Evolutionary conservation across 2,113 vertebrate genomes (phyloP).

Genomic region (Chelonoidis abingdonii): DNA sequence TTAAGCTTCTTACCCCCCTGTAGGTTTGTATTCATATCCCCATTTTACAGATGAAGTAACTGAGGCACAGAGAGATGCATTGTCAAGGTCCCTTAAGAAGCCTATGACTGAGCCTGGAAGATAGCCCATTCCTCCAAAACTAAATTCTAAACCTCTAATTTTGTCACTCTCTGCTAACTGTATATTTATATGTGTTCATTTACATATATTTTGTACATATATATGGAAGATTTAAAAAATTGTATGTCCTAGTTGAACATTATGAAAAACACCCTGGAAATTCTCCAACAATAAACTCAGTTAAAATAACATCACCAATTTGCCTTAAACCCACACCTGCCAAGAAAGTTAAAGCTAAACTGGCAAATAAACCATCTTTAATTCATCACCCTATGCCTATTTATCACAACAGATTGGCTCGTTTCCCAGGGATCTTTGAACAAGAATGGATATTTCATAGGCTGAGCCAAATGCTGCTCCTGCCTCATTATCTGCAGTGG

Average conservation of each 20-base stretch:
- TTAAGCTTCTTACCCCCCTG: neutral
- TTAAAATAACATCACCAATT: neutral
- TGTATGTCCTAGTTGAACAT: neutral
- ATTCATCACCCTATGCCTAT: neutral
- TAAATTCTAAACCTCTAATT: neutral
- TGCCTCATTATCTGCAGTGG: neutral
- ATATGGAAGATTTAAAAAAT: neutral
- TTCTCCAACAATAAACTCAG: neutral
- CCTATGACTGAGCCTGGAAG: fast-evolving
- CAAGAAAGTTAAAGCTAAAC: neutral
- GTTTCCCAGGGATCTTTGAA: neutral
- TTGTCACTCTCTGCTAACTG: neutral
- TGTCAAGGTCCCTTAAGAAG: neutral
- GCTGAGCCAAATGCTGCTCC: neutral
- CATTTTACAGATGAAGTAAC: neutral
- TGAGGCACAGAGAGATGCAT: neutral
- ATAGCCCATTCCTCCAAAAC: neutral
- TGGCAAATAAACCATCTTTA: neutral
- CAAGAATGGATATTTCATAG: neutral
- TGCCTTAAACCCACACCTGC: neutral
- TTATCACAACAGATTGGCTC: neutral
- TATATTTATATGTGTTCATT: neutral
- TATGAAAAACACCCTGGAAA: neutral
- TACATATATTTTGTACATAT: neutral
- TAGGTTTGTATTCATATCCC: neutral